These are phyloP conservation scores for Gallinago stenura DNA, from an alignment of 2,797 vertebrate genomes.

Conservation along the genomic window DNA sequence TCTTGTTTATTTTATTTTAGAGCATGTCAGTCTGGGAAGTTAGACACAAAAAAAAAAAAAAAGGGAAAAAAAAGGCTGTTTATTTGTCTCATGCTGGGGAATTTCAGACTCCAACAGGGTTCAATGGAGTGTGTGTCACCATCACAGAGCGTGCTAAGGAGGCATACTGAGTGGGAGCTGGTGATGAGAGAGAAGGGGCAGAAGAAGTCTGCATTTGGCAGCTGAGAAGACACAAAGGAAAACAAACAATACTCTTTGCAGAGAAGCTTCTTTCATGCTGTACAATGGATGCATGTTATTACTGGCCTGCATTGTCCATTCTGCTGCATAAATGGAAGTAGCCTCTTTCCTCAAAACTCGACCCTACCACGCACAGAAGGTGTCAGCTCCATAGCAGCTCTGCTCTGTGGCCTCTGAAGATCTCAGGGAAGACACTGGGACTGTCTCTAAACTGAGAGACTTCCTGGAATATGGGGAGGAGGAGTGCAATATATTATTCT, in stretches of 20 bases:
- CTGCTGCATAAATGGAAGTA: neutral
- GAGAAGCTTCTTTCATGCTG: conserved; percentile 17
- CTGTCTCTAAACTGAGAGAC: neutral
- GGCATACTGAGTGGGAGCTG: conserved; percentile 46
- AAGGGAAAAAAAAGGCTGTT: conserved; percentile 17
- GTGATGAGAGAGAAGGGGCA: conserved; percentile 16
- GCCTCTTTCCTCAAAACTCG: neutral
- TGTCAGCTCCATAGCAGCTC: neutral
- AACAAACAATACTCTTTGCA: conserved; percentile 6
- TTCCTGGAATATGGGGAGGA: neutral
- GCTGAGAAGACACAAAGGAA: conserved; percentile 40
- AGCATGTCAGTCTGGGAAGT: conserved; percentile 54
- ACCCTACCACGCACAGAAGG: neutral
- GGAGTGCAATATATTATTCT: neutral
- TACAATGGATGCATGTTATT: neutral
- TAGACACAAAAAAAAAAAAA: neutral
- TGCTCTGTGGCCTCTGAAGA: neutral
- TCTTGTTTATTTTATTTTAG: conserved; percentile 57
- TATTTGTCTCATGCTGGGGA: conserved; percentile 60
- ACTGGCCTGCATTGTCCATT: neutral
- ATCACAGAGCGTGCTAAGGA: conserved; percentile 19
- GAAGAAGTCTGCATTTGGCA: conserved; percentile 14
- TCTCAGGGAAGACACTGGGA: neutral
- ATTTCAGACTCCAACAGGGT: conserved; percentile 44
- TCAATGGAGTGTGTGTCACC: conserved; percentile 55